A percentile compares a stretch with the other conserved stretches of the same genome.
Evolutionary conservation across 2,797 vertebrate species (phyloP).

Genomic region (Heliangelus exortis): DNA sequence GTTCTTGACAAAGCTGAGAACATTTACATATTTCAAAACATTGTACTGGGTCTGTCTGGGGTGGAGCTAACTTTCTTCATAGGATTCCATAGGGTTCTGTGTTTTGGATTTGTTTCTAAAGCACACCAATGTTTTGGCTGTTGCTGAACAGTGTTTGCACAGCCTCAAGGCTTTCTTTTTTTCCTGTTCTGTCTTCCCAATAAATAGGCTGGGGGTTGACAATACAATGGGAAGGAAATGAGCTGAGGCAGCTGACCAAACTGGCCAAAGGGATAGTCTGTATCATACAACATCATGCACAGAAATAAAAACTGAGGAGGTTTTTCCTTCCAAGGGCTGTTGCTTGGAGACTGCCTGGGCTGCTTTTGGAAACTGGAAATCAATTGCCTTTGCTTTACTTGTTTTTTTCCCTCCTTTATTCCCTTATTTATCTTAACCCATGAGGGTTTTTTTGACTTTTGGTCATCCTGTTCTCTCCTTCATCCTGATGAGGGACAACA

Average conservation of each 20-base stretch:
- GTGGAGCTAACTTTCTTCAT: not conserved
- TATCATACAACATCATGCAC: not conserved
- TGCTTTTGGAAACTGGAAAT: not conserved
- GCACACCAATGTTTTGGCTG: not conserved
- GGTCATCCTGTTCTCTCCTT: not conserved
- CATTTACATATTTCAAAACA: not conserved
- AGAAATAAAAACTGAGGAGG: not conserved
- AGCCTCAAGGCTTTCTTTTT: not conserved
- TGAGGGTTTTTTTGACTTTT: not conserved
- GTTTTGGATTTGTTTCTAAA: not conserved
- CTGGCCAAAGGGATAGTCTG: not conserved
- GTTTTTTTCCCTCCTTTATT: not conserved
- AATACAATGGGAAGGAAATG: not conserved
- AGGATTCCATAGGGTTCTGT: not conserved
- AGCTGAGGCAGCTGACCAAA: not conserved
- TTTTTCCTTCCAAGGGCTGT: not conserved
- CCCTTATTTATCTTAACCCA: not conserved
- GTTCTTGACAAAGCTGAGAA: not conserved
- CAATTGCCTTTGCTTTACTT: not conserved
- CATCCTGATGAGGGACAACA: fast-evolving
- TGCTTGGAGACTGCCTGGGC: not conserved
- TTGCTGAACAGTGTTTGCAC: not conserved
- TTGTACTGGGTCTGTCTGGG: not conserved
- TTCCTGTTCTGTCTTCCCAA: not conserved
- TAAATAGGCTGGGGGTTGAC: not conserved